phyloP scores from a whole-genome alignment of 1,140 invertebrate genomes.

The Drosophila willistoni region DNA sequence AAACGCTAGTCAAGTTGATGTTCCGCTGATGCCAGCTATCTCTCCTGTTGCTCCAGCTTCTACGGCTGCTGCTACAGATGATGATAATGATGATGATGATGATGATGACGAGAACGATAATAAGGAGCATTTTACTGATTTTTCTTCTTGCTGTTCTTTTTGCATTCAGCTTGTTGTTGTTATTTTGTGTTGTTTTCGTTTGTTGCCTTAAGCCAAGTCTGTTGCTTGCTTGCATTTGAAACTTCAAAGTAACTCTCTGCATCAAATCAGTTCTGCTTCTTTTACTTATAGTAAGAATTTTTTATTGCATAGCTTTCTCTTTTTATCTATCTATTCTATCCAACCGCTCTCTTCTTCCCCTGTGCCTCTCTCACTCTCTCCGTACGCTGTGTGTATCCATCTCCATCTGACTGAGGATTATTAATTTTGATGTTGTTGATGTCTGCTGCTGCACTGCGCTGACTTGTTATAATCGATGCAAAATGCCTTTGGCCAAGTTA shows the following conservation, averaged over 20 bases:
- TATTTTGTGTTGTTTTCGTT: slow-evolving; percentile 15
- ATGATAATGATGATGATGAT: slow-evolving; percentile 28
- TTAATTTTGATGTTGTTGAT: slow-evolving; percentile 68
- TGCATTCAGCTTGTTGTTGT: slow-evolving; percentile 16
- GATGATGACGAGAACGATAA: slow-evolving; percentile 40
- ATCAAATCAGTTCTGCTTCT: slow-evolving; percentile 10
- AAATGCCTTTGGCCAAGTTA: slow-evolving; percentile 56
- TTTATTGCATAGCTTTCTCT: slow-evolving; percentile 23
- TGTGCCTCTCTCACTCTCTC: slow-evolving; percentile 1
- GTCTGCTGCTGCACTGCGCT: slow-evolving; percentile 19
- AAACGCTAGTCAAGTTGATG: slow-evolving; percentile 54
- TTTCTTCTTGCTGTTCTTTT: slow-evolving; percentile 20
- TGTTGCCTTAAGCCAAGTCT: slow-evolving; percentile 25
- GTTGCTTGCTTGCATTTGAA: slow-evolving; percentile 52
- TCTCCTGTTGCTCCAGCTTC: slow-evolving; percentile 28
- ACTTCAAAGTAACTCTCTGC: slow-evolving; percentile 73
- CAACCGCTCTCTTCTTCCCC: background rate
- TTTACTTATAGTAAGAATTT: slow-evolving; percentile 25
- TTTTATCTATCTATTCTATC: slow-evolving; percentile 3
- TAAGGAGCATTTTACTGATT: slow-evolving; percentile 23
- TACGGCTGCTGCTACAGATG: slow-evolving; percentile 30
- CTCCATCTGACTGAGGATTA: slow-evolving; percentile 54
- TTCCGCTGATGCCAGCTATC: slow-evolving; percentile 32
- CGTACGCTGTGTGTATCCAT: slow-evolving; percentile 6
- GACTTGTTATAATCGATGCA: slow-evolving; percentile 74